Percentiles rank a stretch among this genome's conserved stretches.
phyloP scores from a whole-genome alignment of 2,888 invertebrate genomes.

The Bellardia pandia region DNA sequence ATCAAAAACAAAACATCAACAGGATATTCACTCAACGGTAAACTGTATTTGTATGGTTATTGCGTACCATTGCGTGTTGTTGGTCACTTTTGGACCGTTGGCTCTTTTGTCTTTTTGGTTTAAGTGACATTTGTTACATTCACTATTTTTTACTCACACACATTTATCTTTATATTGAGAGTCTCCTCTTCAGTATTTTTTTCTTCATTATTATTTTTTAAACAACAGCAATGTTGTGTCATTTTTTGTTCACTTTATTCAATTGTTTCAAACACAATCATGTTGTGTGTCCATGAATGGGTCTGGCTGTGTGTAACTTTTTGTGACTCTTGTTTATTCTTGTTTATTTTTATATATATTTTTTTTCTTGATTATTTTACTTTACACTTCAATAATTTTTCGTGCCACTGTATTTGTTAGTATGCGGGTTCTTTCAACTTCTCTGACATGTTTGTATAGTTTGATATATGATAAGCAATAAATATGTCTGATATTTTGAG shows the following conservation, averaged over 20 bases:
- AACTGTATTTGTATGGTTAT: slow-evolving; percentile 54
- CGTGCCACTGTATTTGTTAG: not conserved
- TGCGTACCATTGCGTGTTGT: slow-evolving; percentile 62
- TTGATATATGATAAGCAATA: slow-evolving; percentile 76
- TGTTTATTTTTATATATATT: not conserved
- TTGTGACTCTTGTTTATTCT: not conserved
- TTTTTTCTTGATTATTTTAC: slow-evolving; percentile 64
- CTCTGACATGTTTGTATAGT: slow-evolving; percentile 68
- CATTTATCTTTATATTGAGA: slow-evolving; percentile 17
- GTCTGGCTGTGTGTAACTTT: not conserved
- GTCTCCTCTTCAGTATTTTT: not conserved
- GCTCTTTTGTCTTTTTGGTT: slow-evolving; percentile 70
- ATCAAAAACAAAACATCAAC: slow-evolving; percentile 37
- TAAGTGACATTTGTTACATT: slow-evolving; percentile 71
- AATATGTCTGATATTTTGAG: slow-evolving; percentile 72
- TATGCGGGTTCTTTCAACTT: not conserved
- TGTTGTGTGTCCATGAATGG: not conserved
- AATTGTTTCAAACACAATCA: slow-evolving; percentile 61
- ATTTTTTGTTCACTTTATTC: slow-evolving; percentile 64
- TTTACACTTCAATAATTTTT: slow-evolving; percentile 69
- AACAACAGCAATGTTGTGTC: slow-evolving; percentile 55
- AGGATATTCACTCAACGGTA: slow-evolving; percentile 47
- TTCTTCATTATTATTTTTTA: slow-evolving; percentile 16
- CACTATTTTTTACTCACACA: slow-evolving; percentile 4
- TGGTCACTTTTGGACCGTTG: slow-evolving; percentile 65